Evolutionary conservation across 2,113 vertebrate genomes (phyloP).

Genomic region (Datnioides undecimradiatus): DNA sequence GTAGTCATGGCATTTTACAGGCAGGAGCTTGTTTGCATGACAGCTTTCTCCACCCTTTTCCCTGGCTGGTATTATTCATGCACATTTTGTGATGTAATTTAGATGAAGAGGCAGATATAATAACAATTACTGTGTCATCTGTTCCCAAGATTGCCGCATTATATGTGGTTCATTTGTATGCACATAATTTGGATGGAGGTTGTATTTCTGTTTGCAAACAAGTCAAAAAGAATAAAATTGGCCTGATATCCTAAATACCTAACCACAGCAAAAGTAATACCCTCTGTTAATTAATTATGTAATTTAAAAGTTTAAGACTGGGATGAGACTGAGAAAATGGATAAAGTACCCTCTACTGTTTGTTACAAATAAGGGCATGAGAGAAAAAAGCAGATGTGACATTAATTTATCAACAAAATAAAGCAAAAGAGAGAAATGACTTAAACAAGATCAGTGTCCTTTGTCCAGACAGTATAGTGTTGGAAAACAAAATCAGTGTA

Average conservation of each 20-base stretch:
- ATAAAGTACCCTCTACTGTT: background rate
- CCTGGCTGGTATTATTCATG: background rate
- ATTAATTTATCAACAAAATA: background rate
- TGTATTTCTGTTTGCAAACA: conserved; percentile 16
- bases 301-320: background rate
- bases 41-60: background rate
- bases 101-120: conserved; percentile 31
- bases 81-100: conserved; percentile 39
- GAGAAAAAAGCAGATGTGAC: background rate
- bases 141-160: background rate
- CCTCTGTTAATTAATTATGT: conserved; percentile 15
- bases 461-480: background rate
- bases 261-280: background rate
- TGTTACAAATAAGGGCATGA: conserved; percentile 8
- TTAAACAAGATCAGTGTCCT: background rate
- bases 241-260: background rate
- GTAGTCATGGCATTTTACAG: background rate
- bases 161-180: conserved; percentile 29
- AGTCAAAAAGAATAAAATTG: background rate
- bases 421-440: conserved; percentile 1
- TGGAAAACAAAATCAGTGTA: background rate
- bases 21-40: background rate
- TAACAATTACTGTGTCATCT: conserved; percentile 31
- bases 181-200: conserved; percentile 1
- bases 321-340: background rate